Evolutionary conservation across 2,888 invertebrate genomes (phyloP).

Genomic region (Himalopsyche japonica): DNA sequence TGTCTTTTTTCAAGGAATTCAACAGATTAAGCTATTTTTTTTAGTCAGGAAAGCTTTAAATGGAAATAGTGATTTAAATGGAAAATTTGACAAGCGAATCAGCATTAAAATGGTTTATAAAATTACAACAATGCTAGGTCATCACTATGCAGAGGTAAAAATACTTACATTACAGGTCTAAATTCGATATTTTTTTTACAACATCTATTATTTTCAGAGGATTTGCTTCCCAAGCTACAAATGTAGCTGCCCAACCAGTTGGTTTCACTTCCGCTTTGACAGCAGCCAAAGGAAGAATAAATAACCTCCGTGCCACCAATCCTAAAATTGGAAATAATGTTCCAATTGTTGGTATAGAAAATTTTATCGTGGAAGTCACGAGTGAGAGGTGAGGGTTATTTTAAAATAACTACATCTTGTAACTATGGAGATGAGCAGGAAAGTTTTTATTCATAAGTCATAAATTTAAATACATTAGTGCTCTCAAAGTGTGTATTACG

Average conservation of each 20-base stretch:
- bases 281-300: constrained; percentile 74
- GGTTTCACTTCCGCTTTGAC: constrained; percentile 77
- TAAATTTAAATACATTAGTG: no score
- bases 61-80: no score
- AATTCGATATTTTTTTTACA: no score
- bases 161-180: no score
- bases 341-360: constrained; percentile 75
- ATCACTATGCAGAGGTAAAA: no score
- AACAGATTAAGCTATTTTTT: no score
- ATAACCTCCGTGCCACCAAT: constrained; percentile 59
- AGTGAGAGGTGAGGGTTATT: constrained; percentile 57
- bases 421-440: background rate
- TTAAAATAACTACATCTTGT: background rate
- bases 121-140: no score
- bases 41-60: no score
- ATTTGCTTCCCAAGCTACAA: constrained; percentile 61
- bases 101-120: no score
- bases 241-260: constrained; percentile 74
- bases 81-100: no score
- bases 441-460: background rate
- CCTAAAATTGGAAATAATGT: constrained; percentile 64
- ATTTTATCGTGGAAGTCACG: constrained; percentile 72
- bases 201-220: constrained; percentile 58
- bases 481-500: no score
- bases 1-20: no score